Conservation (phyloP, 2,113 vertebrate species). For the Megaleporinus macrocephalus region DNA sequence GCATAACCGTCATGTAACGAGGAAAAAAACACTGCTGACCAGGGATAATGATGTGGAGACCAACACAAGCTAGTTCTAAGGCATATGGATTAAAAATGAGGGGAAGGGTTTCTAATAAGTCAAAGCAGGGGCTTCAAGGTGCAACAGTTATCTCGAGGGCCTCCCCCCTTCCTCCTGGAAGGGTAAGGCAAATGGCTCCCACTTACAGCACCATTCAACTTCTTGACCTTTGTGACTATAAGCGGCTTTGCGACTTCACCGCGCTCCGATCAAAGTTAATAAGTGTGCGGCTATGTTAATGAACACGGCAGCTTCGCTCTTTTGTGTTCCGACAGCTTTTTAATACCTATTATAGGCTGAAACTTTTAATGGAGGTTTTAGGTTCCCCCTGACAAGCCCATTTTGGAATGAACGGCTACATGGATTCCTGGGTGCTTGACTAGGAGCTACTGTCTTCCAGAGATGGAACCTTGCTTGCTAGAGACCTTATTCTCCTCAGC, state of each 20-base stretch:
- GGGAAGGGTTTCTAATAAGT: slow-evolving; percentile 50
- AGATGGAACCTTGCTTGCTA: slow-evolving; percentile 74
- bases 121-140: slow-evolving; percentile 69
- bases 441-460: slow-evolving; percentile 71
- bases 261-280: slow-evolving; percentile 84
- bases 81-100: slow-evolving; percentile 11
- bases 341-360: slow-evolving; percentile 85
- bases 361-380: slow-evolving; percentile 87
- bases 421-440: slow-evolving; percentile 80
- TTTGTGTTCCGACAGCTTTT: slow-evolving; percentile 83
- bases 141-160: slow-evolving; percentile 71
- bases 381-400: slow-evolving; percentile 82
- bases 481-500: slow-evolving; percentile 79
- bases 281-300: slow-evolving; percentile 84
- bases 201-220: slow-evolving; percentile 78
- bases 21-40: background rate
- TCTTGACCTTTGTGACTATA: slow-evolving; percentile 84
- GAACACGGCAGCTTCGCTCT: slow-evolving; percentile 82
- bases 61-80: background rate
- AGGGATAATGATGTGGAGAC: background rate
- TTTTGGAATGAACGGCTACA: slow-evolving; percentile 78
- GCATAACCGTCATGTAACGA: background rate
- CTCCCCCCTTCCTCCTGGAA: slow-evolving; percentile 67
- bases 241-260: slow-evolving; percentile 83
- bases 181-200: slow-evolving; percentile 74